Evolutionary conservation across 2,113 vertebrate species (phyloP).

Genomic region (Brachionichthys hirsutus): DNA sequence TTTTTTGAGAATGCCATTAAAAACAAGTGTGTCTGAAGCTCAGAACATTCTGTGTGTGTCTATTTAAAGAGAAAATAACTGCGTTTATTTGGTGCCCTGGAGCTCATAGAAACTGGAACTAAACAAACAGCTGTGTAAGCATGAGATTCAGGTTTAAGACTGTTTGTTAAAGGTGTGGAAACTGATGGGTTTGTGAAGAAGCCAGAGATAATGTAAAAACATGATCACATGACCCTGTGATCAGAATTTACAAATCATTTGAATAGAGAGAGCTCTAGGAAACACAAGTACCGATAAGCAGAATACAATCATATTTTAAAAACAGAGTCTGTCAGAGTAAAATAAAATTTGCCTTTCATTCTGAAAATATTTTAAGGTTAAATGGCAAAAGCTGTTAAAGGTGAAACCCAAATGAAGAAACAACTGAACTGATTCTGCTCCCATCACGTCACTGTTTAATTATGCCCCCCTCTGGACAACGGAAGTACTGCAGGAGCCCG

Average conservation of each 20-base stretch:
- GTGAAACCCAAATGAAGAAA: too few species aligned
- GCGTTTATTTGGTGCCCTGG: neutral
- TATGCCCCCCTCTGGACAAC: slow-evolving; percentile 52
- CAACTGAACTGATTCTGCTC: too few species aligned
- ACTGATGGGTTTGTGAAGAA: slow-evolving; percentile 14
- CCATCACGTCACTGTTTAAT: neutral
- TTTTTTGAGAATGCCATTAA: neutral
- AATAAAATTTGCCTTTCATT: neutral
- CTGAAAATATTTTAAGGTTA: neutral
- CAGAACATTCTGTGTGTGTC: neutral
- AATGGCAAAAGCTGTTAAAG: neutral
- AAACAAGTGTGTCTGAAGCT: neutral
- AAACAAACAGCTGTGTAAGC: slow-evolving; percentile 26
- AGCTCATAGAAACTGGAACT: neutral
- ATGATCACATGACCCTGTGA: slow-evolving; percentile 22
- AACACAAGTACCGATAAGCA: too few species aligned
- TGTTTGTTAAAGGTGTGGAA: slow-evolving; percentile 52
- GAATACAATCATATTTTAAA: neutral
- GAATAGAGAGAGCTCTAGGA: slow-evolving; percentile 23
- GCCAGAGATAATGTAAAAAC: neutral
- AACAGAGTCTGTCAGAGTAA: too few species aligned
- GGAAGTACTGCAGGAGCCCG: slow-evolving; percentile 22
- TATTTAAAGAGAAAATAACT: neutral
- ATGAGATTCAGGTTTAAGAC: slow-evolving; percentile 2
- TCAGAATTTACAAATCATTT: slow-evolving; percentile 59